A percentile compares a stretch with the other conserved stretches of the same genome.
Evolutionary conservation across 2,113 vertebrate species (phyloP).

Genomic region (Brachypodius melanocephalos): DNA sequence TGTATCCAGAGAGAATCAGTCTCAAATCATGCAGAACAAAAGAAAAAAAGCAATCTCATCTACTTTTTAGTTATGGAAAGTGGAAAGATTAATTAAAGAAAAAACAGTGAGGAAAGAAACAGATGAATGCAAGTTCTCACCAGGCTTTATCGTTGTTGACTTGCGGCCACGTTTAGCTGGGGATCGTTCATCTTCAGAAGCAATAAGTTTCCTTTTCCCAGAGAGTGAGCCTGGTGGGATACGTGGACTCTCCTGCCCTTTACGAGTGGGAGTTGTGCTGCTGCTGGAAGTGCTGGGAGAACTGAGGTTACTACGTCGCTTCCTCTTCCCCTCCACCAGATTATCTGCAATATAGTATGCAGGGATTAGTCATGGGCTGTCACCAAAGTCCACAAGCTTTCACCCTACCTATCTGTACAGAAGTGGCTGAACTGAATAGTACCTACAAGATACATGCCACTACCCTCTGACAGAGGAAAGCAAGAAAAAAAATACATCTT

Average conservation of each 20-base stretch:
- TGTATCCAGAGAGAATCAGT: not conserved
- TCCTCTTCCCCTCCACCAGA: conserved; percentile 95
- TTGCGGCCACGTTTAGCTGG: conserved; percentile 90
- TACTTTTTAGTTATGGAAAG: not conserved
- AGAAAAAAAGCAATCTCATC: not conserved
- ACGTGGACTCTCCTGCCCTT: conserved; percentile 68
- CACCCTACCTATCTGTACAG: not conserved
- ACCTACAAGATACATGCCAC: not conserved
- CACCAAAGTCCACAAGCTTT: not conserved
- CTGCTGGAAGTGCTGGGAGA: conserved; percentile 78
- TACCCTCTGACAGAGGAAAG: not conserved
- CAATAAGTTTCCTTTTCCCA: conserved; percentile 86
- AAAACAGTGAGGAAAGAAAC: not conserved
- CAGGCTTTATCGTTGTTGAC: conserved; percentile 73
- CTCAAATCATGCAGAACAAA: not conserved
- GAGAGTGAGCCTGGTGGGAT: conserved; percentile 54
- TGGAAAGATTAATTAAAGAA: not conserved
- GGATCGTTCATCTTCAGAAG: conserved; percentile 78
- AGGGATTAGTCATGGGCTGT: not conserved
- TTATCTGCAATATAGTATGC: conserved; percentile 77
- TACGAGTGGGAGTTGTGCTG: conserved; percentile 73
- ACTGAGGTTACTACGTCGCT: conserved; percentile 77
- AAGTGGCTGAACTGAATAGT: not conserved
- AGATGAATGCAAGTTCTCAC: conserved; percentile 62
- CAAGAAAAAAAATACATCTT: not conserved